Conservation (phyloP, 2,797 vertebrate species). For the Coracias cyanogaster region DNA sequence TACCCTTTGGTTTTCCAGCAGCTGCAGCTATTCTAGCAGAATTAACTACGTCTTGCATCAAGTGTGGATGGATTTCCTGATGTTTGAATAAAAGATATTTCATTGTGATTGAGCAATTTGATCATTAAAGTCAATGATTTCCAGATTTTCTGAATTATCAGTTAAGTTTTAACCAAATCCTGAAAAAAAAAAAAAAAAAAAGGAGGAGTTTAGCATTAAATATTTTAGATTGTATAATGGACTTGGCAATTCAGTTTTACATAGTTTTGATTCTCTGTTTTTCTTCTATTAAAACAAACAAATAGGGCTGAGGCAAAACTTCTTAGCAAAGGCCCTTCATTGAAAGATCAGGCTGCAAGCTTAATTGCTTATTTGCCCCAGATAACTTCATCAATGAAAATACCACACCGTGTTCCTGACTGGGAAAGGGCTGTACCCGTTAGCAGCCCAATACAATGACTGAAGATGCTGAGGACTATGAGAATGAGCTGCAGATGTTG, state of each 20-base stretch:
- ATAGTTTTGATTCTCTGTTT: neutral
- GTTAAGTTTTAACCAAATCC: constrained; percentile 42
- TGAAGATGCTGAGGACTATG: neutral
- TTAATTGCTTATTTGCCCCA: neutral
- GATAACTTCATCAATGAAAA: neutral
- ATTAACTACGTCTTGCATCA: constrained; percentile 40
- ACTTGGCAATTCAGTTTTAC: constrained; percentile 23
- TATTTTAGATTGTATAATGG: constrained; percentile 34
- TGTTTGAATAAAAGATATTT: constrained; percentile 47
- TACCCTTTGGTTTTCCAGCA: constrained; percentile 28
- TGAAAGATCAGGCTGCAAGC: neutral
- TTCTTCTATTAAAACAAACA: neutral
- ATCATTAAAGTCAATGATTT: constrained; percentile 28
- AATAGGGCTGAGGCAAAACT: neutral
- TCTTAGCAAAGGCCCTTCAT: neutral
- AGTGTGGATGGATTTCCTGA: constrained; percentile 38
- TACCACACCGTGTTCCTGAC: neutral
- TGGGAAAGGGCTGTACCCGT: neutral
- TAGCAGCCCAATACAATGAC: neutral
- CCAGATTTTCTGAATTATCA: constrained; percentile 59
- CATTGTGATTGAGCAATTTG: constrained; percentile 50
- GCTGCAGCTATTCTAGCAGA: constrained; percentile 37
- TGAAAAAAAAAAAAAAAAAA: neutral
- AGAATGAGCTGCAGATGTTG: neutral
- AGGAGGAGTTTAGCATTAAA: constrained; percentile 36